Base-by-base conservation (phyloP, 23 tunicate genomes). In the Ciona savignyi region DNA sequence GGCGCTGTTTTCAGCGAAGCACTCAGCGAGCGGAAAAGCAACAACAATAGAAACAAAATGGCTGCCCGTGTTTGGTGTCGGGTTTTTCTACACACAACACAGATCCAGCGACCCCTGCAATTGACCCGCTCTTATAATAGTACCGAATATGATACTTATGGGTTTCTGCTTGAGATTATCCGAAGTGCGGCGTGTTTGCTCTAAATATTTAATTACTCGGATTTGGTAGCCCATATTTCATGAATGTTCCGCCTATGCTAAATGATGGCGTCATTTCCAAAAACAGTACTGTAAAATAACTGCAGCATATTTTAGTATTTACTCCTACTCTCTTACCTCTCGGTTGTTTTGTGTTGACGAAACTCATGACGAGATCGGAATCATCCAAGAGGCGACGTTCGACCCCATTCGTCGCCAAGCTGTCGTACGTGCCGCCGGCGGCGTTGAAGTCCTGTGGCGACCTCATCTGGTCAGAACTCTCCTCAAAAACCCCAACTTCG, bases 341-440 rank as follows among this genome's bases (percentile, higher is more conserved):
- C n/a, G 74, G 87, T 30, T 74, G 78, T 28, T 60, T 67, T 31
- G 82, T 84, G 68, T 84, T 84, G 60, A 77, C 72, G 60, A 82
- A 88, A 32, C 87, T 88, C 75, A 88, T 82, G 22, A 88, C 84
- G 3, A 88, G 25, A 62, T 88, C 96, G 0, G 96, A 86, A 1
- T 82, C 68, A 21, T 78, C 96, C 68, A 82, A 72, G 29, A 88
- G 34, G 27, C 51, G 51, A 22, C 34, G 66, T 62, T 88, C 87
- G 6, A 66, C 34, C 30, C 71, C 83, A 56, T 61, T 70, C 21
- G 72, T 66, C 24, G 33, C 34, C 31, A 60, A 26, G 56, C 68
- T 48, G 68, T 28, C 51, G 74, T 85, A 29, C 33, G 67, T 60
- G 31, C 42, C 76, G 22, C 26, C 64, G 56, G 56, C 15, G 11